Conservation (phyloP, 2,888 invertebrate species). For the Athalia cordata region DNA sequence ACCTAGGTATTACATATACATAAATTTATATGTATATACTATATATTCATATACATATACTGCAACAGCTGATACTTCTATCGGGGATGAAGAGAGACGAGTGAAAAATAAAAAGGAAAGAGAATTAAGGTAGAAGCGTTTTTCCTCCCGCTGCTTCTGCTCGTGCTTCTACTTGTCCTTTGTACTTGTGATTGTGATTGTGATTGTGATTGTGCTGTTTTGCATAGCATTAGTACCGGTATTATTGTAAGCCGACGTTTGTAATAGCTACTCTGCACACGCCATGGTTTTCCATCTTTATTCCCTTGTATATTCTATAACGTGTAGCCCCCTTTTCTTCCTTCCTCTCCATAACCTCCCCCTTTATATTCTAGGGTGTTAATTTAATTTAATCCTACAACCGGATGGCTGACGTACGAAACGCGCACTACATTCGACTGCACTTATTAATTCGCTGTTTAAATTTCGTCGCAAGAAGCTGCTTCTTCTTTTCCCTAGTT, state of each 20-base stretch:
- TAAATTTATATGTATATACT: not conserved
- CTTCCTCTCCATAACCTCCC: not conserved
- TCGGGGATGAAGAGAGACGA: conserved; percentile 15
- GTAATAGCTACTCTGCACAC: conserved; percentile 57
- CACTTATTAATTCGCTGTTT: too few relatives aligned
- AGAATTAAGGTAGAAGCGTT: conserved; percentile 33
- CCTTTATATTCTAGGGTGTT: conserved; percentile 47
- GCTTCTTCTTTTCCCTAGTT: too few relatives aligned
- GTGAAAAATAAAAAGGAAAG: not conserved
- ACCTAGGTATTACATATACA: too few relatives aligned
- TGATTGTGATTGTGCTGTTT: conserved; percentile 53
- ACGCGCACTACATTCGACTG: too few relatives aligned
- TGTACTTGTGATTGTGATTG: too few relatives aligned
- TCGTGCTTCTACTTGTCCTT: too few relatives aligned
- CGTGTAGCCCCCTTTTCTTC: conserved; percentile 40
- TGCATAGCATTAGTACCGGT: conserved; percentile 69
- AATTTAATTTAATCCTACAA: conserved; percentile 59
- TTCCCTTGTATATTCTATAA: too few relatives aligned
- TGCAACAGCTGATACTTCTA: not conserved
- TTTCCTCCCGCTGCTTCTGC: too few relatives aligned
- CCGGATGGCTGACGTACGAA: not conserved
- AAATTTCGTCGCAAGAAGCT: too few relatives aligned
- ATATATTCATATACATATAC: not conserved
- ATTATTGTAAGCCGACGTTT: conserved; percentile 70
- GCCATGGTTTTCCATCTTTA: conserved; percentile 9